phyloP scores from a whole-genome alignment of 2,797 vertebrate species.

The Miopithecus talapoin region DNA sequence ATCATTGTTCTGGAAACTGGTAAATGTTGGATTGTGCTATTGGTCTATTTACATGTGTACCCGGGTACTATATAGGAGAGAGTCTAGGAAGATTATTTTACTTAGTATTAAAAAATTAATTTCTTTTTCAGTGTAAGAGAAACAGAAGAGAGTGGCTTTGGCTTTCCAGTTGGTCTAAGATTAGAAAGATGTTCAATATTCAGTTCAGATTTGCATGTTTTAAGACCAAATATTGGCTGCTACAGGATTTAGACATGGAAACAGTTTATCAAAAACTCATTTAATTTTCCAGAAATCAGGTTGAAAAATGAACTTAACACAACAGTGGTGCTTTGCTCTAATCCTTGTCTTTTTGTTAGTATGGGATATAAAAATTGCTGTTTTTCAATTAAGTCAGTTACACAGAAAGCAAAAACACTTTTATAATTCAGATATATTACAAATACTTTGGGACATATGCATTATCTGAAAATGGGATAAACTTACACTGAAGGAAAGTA shows the following conservation, averaged over 20 bases:
- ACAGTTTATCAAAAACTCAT: neutral
- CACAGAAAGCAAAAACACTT: slow-evolving; percentile 61
- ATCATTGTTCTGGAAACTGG: neutral
- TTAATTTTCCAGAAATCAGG: slow-evolving; percentile 52
- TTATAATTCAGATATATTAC: neutral
- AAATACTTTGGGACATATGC: slow-evolving; percentile 52
- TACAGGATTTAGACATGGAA: slow-evolving; percentile 8
- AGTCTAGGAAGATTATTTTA: neutral
- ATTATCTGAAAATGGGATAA: slow-evolving; percentile 68
- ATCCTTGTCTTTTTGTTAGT: slow-evolving; percentile 50
- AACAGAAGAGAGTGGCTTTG: slow-evolving; percentile 13
- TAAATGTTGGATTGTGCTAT: neutral
- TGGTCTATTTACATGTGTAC: neutral
- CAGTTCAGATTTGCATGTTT: neutral
- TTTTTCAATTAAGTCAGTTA: slow-evolving; percentile 66
- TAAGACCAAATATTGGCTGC: slow-evolving; percentile 16
- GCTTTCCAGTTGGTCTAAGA: slow-evolving; percentile 34
- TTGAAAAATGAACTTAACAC: slow-evolving; percentile 17
- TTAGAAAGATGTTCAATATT: slow-evolving; percentile 45
- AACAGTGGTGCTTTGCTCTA: neutral
- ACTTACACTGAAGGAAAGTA: slow-evolving; percentile 60
- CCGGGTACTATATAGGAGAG: neutral
- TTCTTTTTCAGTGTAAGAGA: neutral
- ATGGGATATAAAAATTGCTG: slow-evolving; percentile 48
- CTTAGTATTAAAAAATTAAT: slow-evolving; percentile 22